Evolutionary conservation across 1,140 invertebrate genomes (phyloP).

Genomic region (Drosophila parvula): DNA sequence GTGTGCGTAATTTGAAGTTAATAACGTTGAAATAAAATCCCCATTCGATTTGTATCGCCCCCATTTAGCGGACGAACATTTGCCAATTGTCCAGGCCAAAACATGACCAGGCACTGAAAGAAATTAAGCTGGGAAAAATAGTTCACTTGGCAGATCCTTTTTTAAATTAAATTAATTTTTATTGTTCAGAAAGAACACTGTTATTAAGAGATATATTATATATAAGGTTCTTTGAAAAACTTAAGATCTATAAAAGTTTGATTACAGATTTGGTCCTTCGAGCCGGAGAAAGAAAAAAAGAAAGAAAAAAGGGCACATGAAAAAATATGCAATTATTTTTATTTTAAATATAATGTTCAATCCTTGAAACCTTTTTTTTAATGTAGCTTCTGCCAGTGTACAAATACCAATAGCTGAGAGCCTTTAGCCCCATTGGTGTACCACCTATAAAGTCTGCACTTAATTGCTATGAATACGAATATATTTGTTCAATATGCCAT

Average conservation of each 20-base stretch:
- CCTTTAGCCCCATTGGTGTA: background rate
- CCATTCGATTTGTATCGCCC: slow-evolving; percentile 59
- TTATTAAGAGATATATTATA: background rate
- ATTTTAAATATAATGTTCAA: background rate
- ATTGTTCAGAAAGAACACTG: too few relatives aligned
- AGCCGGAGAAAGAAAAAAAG: too few relatives aligned
- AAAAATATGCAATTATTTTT: background rate
- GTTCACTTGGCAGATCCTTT: background rate
- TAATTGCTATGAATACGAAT: slow-evolving; percentile 52
- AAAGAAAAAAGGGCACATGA: too few relatives aligned
- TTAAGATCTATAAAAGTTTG: too few relatives aligned
- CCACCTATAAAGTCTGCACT: slow-evolving; percentile 61
- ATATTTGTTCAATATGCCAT: slow-evolving; percentile 24
- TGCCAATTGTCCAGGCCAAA: slow-evolving; percentile 31
- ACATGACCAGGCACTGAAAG: slow-evolving; percentile 16
- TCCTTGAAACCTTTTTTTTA: background rate
- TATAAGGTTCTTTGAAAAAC: too few relatives aligned
- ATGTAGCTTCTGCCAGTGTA: background rate
- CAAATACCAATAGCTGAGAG: background rate
- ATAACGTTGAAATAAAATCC: slow-evolving; percentile 67
- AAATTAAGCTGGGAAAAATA: background rate
- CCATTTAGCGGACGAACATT: slow-evolving; percentile 39
- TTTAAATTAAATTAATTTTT: background rate
- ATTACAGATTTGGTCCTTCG: too few relatives aligned
- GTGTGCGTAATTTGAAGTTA: slow-evolving; percentile 73